A percentile compares a stretch with the other conserved stretches of the same genome.
phyloP scores from a whole-genome alignment of 2,113 vertebrate species.

The Ochotona curzoniae region DNA sequence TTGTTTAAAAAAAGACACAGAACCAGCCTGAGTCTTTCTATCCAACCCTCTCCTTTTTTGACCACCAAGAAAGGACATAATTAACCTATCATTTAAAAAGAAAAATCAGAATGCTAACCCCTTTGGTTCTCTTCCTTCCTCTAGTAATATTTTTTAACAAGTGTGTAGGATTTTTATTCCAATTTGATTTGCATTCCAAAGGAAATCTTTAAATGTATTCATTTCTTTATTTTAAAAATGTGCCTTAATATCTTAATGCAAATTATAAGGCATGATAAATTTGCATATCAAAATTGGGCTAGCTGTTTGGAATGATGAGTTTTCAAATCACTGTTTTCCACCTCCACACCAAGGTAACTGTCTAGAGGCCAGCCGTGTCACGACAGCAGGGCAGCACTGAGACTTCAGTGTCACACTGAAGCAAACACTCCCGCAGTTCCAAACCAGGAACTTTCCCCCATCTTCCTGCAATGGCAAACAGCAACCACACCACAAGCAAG shows the following conservation, averaged over 20 bases:
- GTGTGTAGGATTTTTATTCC: background rate
- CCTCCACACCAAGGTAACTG: background rate
- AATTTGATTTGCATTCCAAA: background rate
- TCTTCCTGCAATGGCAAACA: constrained; percentile 94
- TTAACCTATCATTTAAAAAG: constrained; percentile 31
- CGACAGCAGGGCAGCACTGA: background rate
- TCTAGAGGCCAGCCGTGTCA: background rate
- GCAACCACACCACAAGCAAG: constrained; percentile 89
- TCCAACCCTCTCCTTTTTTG: background rate
- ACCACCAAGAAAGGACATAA: constrained; percentile 32
- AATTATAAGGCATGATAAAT: constrained; percentile 69
- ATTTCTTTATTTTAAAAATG: constrained; percentile 61
- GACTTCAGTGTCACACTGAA: background rate
- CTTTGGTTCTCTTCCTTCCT: constrained; percentile 47
- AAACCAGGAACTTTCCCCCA: constrained; percentile 80
- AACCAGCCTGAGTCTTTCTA: constrained; percentile 34
- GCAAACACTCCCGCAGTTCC: constrained; percentile 21
- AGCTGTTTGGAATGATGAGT: constrained; percentile 58
- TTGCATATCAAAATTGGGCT: constrained; percentile 68
- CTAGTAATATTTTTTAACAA: constrained; percentile 50
- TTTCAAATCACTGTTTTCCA: constrained; percentile 45
- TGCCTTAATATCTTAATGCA: constrained; percentile 75
- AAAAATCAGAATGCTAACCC: constrained; percentile 45
- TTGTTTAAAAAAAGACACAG: background rate
- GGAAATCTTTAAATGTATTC: constrained; percentile 66